Conservation (phyloP, 2,888 invertebrate species). For the Lithosia quadra region DNA sequence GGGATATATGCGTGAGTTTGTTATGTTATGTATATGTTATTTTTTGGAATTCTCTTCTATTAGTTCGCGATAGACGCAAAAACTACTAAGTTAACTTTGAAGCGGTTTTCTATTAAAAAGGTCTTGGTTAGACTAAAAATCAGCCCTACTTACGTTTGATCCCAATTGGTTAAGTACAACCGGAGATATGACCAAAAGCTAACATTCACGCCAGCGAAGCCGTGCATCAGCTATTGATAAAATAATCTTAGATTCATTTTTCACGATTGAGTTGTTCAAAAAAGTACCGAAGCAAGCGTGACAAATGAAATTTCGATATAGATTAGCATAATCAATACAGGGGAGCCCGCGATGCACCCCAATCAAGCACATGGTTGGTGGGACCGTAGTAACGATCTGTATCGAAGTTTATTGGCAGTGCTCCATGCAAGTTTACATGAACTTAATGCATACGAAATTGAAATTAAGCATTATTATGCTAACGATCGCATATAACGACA, state of each 20-base stretch:
- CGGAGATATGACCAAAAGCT: too few species aligned
- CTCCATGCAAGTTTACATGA: constrained; percentile 76
- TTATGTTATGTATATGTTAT: too few species aligned
- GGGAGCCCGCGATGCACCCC: constrained; percentile 75
- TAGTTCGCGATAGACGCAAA: too few species aligned
- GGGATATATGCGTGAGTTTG: too few species aligned
- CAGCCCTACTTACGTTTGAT: too few species aligned
- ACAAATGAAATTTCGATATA: constrained; percentile 79
- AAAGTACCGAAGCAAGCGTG: constrained; percentile 62
- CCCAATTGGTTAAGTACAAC: too few species aligned
- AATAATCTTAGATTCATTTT: constrained; percentile 29
- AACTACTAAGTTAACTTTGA: too few species aligned
- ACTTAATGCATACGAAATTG: constrained; percentile 76
- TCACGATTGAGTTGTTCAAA: constrained; percentile 60
- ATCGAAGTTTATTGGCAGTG: constrained; percentile 79
- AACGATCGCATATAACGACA: constrained; percentile 71
- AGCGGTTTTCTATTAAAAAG: too few species aligned
- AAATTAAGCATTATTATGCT: constrained; percentile 84
- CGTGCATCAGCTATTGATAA: too few species aligned
- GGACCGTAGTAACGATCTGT: constrained; percentile 65
- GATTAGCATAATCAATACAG: constrained; percentile 85
- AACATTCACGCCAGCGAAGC: too few species aligned
- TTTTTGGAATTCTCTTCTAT: too few species aligned
- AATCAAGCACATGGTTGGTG: constrained; percentile 43
- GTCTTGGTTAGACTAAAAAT: too few species aligned